Conservation (phyloP, 1,140 invertebrate species). For the Drosophila murphyi region DNA sequence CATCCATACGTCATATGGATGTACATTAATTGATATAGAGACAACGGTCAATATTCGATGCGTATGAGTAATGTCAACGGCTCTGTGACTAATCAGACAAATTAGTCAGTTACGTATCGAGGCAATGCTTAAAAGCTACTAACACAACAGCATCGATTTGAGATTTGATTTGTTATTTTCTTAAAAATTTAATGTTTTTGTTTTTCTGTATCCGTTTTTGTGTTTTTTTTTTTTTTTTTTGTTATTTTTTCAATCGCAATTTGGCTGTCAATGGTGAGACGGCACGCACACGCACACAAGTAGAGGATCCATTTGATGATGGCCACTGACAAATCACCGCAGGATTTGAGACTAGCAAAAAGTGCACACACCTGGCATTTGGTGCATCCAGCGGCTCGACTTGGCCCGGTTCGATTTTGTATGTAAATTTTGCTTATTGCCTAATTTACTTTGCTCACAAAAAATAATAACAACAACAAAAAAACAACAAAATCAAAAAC, state of each 20-base stretch:
- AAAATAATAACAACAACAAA: neutral
- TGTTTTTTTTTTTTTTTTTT: slow-evolving; percentile 6
- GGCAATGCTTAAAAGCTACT: neutral
- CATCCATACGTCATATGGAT: neutral
- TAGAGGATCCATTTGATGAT: slow-evolving; percentile 34
- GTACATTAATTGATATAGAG: neutral
- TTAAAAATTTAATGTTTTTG: neutral
- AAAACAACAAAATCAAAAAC: no score
- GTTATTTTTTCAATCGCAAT: slow-evolving; percentile 26
- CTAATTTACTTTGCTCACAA: slow-evolving; percentile 53
- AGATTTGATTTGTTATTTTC: neutral
- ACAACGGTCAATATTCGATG: slow-evolving; percentile 8
- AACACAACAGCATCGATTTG: neutral
- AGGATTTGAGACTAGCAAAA: slow-evolving; percentile 30
- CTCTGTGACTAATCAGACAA: slow-evolving; percentile 11
- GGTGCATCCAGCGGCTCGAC: neutral
- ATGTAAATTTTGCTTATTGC: slow-evolving; percentile 63
- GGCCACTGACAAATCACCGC: slow-evolving; percentile 44
- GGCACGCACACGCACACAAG: slow-evolving; percentile 51
- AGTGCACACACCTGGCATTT: slow-evolving; percentile 34
- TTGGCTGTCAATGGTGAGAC: slow-evolving; percentile 50
- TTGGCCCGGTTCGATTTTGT: slow-evolving; percentile 59
- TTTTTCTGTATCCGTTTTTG: neutral
- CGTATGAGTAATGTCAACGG: slow-evolving; percentile 58
- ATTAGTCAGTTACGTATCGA: slow-evolving; percentile 20